Conservation (phyloP, 2,797 vertebrate genomes). For the Neopelma chrysocephalum region DNA sequence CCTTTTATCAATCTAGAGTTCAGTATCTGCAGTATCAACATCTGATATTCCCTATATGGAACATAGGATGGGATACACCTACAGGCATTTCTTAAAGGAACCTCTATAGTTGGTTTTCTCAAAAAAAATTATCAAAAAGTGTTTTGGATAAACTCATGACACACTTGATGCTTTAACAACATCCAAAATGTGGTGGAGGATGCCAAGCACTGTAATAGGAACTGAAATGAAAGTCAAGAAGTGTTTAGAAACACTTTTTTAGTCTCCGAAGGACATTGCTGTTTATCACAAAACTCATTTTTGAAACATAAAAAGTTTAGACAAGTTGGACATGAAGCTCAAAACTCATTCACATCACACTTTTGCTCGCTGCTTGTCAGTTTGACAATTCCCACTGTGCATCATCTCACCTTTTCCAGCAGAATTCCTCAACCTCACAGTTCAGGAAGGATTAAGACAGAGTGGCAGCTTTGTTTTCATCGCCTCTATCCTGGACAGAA, state of each 20-base stretch:
- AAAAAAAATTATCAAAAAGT: background rate
- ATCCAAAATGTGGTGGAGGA: background rate
- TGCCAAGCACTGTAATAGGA: constrained; percentile 5
- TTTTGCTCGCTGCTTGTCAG: background rate
- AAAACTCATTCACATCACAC: background rate
- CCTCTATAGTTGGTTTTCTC: background rate
- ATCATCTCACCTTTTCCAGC: background rate
- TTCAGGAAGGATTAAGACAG: background rate
- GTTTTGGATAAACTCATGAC: background rate
- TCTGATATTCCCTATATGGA: background rate
- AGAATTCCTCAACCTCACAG: background rate
- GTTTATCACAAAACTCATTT: background rate
- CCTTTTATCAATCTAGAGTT: background rate
- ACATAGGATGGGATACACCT: background rate
- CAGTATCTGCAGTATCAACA: background rate
- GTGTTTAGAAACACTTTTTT: background rate
- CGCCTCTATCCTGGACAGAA: background rate
- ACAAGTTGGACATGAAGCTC: background rate
- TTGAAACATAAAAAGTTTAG: background rate
- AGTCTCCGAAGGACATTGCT: background rate
- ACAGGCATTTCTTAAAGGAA: background rate
- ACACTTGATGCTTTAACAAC: background rate
- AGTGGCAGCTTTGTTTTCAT: background rate
- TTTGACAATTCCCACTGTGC: background rate
- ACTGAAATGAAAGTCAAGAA: background rate